Conservation (phyloP, 92 coral and sea anemone genomes). For the Siderastrea siderea region DNA sequence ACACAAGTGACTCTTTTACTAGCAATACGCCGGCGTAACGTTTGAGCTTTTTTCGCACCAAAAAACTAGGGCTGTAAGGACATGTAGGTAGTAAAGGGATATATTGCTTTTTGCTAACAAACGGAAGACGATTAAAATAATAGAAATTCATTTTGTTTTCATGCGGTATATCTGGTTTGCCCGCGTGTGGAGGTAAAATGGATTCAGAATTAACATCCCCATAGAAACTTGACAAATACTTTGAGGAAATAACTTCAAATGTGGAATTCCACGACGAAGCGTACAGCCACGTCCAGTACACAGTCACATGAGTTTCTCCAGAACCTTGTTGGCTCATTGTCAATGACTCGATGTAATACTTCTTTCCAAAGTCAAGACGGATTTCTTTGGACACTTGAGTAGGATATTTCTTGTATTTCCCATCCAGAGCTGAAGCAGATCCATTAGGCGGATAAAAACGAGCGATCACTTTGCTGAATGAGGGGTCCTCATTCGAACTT, state of each 20-base stretch:
- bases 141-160: not conserved
- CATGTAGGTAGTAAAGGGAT: not conserved
- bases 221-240: constrained; percentile 9
- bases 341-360: constrained; percentile 37
- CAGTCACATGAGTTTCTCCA: constrained; percentile 8
- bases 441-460: constrained; percentile 14
- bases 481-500: constrained; percentile 26
- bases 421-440: constrained; percentile 16
- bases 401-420: constrained; percentile 33
- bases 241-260: constrained; percentile 10
- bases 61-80: constrained; percentile 7
- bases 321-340: constrained; percentile 5
- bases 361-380: constrained; percentile 7
- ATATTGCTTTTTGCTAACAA: not conserved
- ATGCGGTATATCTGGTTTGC: not conserved
- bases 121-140: not conserved
- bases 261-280: not conserved
- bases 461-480: constrained; percentile 8
- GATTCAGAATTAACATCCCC: not conserved
- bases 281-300: not conserved
- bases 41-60: too few relatives aligned
- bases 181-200: not conserved
- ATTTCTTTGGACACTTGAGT: constrained; percentile 26
- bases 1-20: not conserved
- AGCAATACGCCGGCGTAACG: not conserved